Evolutionary conservation across 2,888 invertebrate genomes (phyloP), one percentile per base, ranked within the genome.

Genomic region (Leucania comma): DNA sequence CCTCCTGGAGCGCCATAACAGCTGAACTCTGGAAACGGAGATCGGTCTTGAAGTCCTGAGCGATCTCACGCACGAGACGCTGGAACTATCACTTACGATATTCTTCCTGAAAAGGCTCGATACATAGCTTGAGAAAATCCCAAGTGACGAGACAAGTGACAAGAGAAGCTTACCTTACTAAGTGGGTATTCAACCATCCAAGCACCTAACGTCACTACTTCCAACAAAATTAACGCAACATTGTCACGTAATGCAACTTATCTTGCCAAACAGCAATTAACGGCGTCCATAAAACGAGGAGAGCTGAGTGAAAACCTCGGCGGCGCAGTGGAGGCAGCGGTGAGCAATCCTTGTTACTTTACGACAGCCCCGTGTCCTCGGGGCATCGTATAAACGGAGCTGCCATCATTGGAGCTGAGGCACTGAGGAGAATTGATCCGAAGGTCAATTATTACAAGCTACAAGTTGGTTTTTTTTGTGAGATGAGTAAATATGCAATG

Each of bases 321-420:
- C 58, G 75, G 48, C 62, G 64, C 62, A 63, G 50, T 69, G 79
- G 66, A 48, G 8, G 20, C 46, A 1, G 46, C 9, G 46, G n/a
- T 71, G 78, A 80, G 80, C 80, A 79, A 79, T 75, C 80, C 68
- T 53, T 32, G 72, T 50, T 68, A 80, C 80, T 80, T 80, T 80
- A 80, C 72, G 72, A 76, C 72, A 65, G 68, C 10, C 42, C 58
- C 56, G 58, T 63, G 75, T 80, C 79, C 80, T 80, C 66, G 4
- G 76, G 72, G 79, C 63, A 62, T 69, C 66, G 64, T 80, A 71
- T 80, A 80, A 80, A 80, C 80, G 80, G 76, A 80, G 76, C 76
- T 69, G 76, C 72, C 63, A 76, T 76, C 80, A 80, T 80, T 80
- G 76, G 58, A 48, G 54, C 46, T 53, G 12, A 42, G 24, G 3